Percentiles rank a stretch among this genome's conserved stretches.
phyloP scores from a whole-genome alignment of 1,140 invertebrate genomes.

The Drosophila malerkotliana region DNA sequence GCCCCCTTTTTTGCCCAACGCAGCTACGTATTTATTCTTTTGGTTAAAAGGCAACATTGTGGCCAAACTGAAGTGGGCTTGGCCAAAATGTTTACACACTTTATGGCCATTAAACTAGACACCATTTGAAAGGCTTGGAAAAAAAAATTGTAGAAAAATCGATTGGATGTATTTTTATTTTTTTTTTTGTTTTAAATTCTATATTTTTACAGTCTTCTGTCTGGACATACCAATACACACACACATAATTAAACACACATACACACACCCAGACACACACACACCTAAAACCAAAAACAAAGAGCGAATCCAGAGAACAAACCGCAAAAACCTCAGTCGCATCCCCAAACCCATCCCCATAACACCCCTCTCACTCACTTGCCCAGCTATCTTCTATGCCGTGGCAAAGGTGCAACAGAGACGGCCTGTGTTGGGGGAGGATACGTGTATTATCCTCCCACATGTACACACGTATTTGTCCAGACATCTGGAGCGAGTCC shows the following conservation, averaged over 20 bases:
- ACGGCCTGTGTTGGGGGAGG: neutral
- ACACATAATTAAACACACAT: conserved; percentile 48
- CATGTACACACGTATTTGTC: neutral
- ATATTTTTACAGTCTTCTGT: conserved; percentile 9
- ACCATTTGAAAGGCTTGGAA: conserved; percentile 19
- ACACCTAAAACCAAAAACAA: conserved; percentile 2
- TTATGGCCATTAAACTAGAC: conserved; percentile 48
- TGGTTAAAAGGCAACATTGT: conserved; percentile 56
- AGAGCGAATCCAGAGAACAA: conserved; percentile 16
- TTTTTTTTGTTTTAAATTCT: conserved; percentile 11
- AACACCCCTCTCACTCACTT: conserved; percentile 6
- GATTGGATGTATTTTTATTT: conserved; percentile 40
- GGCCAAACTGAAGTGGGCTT: conserved; percentile 33
- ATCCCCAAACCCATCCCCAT: conserved; percentile 32
- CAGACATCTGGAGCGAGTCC: conserved; percentile 19
- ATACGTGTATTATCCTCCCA: neutral
- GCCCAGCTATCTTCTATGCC: neutral
- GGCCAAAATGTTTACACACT: conserved; percentile 51
- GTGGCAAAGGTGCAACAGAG: neutral
- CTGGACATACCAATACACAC: conserved; percentile 35
- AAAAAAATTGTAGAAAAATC: conserved; percentile 17
- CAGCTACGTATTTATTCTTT: neutral
- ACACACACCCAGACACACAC: neutral
- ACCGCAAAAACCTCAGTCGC: conserved; percentile 73
- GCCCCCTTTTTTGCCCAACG: conserved; percentile 10